A percentile compares a stretch with the other conserved stretches of the same genome.
Conservation (phyloP, 1,140 invertebrate genomes). For the Scaptomyza montana region DNA sequence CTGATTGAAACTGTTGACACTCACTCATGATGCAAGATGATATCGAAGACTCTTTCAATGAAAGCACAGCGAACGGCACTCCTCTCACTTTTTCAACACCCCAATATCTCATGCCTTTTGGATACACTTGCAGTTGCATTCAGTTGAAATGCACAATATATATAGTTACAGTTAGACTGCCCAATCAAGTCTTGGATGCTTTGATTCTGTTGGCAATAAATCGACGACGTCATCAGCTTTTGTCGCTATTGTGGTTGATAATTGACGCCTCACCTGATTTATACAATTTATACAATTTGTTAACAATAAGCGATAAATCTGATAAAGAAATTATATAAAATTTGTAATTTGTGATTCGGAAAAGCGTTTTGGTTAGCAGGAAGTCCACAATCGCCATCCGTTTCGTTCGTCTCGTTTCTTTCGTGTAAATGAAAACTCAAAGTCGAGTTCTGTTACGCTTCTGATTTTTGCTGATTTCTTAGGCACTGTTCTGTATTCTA, state of each 20-base stretch:
- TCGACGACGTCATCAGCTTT: constrained; percentile 41
- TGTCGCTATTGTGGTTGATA: constrained; percentile 59
- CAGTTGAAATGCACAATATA: constrained; percentile 2
- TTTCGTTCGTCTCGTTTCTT: constrained; percentile 9
- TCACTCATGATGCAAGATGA: constrained; percentile 66
- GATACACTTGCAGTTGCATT: constrained; percentile 48
- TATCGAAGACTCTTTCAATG: constrained; percentile 52
- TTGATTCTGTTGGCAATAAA: neutral
- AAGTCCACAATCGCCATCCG: constrained; percentile 68
- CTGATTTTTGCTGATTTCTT: constrained; percentile 10
- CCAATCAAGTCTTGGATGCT: neutral
- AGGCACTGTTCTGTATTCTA: constrained; percentile 22
- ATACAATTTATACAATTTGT: constrained; percentile 69
- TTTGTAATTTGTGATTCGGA: constrained; percentile 47
- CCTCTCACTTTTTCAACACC: constrained; percentile 61
- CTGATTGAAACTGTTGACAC: constrained; percentile 54
- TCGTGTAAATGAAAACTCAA: constrained; percentile 58
- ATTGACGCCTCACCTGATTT: constrained; percentile 66
- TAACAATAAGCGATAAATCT: constrained; percentile 63
- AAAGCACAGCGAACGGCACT: constrained; percentile 75
- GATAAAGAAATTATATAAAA: constrained; percentile 80
- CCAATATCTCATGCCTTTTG: constrained; percentile 56
- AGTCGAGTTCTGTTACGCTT: constrained; percentile 18
- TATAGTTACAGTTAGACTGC: neutral
- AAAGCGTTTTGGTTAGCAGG: constrained; percentile 53